Conservation (phyloP, 2,888 invertebrate species). For the Buathra laborator region DNA sequence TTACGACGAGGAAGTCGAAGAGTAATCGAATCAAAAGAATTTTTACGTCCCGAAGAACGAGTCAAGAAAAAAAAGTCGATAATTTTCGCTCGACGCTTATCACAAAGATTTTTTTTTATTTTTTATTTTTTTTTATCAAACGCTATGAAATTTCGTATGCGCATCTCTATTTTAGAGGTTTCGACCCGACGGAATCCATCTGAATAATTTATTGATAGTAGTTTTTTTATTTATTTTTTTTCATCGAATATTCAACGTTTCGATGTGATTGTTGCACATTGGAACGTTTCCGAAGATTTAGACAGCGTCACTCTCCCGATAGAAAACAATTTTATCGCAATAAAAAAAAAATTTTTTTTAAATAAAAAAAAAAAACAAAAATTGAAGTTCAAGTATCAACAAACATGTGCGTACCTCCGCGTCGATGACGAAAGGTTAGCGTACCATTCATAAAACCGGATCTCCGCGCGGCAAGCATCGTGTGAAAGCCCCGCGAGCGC, state of each 20-base stretch:
- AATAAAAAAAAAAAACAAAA: background rate
- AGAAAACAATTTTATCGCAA: slow-evolving; percentile 20
- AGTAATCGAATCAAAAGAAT: no score
- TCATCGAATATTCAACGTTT: background rate
- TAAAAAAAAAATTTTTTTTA: slow-evolving; percentile 9
- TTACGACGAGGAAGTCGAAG: no score
- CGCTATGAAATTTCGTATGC: background rate
- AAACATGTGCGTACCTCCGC: slow-evolving; percentile 2
- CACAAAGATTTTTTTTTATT: background rate
- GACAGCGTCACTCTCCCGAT: background rate
- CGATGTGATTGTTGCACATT: background rate
- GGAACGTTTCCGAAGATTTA: background rate
- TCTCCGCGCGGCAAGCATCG: slow-evolving; percentile 72
- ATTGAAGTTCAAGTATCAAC: slow-evolving; percentile 49
- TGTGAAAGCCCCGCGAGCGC: slow-evolving; percentile 77
- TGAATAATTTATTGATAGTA: background rate
- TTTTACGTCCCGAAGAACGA: no score
- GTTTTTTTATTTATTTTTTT: background rate
- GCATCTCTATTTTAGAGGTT: background rate
- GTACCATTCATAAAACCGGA: slow-evolving; percentile 77
- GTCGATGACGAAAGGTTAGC: slow-evolving; percentile 60
- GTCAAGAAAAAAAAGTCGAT: background rate
- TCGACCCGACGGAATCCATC: background rate
- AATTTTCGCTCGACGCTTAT: background rate
- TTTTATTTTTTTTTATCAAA: background rate